A percentile compares a stretch with the other conserved stretches of the same genome.
These are phyloP conservation scores for Bruchidius siliquastri DNA, from an alignment of 2,888 invertebrate genomes.

Conservation along the genomic window DNA sequence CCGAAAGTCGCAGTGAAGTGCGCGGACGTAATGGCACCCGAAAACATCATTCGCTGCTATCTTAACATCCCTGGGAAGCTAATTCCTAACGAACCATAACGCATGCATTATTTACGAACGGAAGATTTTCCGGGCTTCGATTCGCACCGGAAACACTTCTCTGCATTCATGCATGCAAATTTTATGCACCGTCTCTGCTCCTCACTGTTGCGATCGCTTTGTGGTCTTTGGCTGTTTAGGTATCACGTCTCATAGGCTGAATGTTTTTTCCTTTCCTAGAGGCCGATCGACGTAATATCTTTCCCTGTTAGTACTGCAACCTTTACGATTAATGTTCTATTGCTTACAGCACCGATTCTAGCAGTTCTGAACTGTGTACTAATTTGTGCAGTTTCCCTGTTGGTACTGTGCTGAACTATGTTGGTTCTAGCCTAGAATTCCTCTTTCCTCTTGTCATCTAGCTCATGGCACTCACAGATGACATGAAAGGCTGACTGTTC, in stretches of 20 bases:
- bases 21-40: neutral
- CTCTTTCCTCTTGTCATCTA: too few species aligned
- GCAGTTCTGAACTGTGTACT: too few species aligned
- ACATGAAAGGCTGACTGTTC: too few species aligned
- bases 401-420: too few species aligned
- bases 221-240: conserved; percentile 12
- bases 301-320: too few species aligned
- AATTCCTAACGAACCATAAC: neutral
- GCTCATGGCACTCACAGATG: too few species aligned
- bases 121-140: neutral
- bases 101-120: neutral
- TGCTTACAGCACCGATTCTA: too few species aligned
- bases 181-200: conserved; percentile 12
- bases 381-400: too few species aligned
- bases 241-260: neutral
- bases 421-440: too few species aligned
- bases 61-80: neutral
- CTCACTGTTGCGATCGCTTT: conserved; percentile 17
- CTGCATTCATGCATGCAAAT: conserved; percentile 20
- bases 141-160: neutral
- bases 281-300: too few species aligned
- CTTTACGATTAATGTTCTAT: too few species aligned
- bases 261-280: too few species aligned
- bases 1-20: neutral
- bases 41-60: neutral